Evolutionary conservation across 2,888 invertebrate species (phyloP).

Genomic region (Rosalia funebris): DNA sequence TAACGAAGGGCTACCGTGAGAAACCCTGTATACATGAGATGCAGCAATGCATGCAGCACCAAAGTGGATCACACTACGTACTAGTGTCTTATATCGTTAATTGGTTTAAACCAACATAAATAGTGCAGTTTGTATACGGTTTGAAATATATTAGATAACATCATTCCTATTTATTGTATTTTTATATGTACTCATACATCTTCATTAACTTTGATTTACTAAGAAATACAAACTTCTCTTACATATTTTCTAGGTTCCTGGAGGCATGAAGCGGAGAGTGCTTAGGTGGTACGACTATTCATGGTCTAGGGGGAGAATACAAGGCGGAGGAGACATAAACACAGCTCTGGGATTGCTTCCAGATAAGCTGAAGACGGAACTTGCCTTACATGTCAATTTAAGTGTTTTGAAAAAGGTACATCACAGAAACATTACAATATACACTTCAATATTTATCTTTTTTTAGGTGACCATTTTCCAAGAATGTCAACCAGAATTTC

Average conservation of each 20-base stretch:
- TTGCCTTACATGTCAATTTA: slow-evolving; percentile 94
- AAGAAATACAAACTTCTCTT: too few species aligned
- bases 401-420: slow-evolving; percentile 92
- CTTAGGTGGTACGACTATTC: slow-evolving; percentile 98
- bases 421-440: not conserved
- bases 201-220: too few species aligned
- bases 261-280: slow-evolving; percentile 95
- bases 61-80: too few species aligned
- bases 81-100: too few species aligned
- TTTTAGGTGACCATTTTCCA: slow-evolving; percentile 92
- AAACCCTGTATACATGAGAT: too few species aligned
- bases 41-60: too few species aligned
- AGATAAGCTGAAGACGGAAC: slow-evolving; percentile 95
- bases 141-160: too few species aligned
- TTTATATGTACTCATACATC: too few species aligned
- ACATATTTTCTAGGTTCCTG: slow-evolving; percentile 80
- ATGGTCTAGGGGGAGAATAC: slow-evolving; percentile 95
- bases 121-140: too few species aligned
- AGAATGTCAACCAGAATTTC: slow-evolving; percentile 97
- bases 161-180: too few species aligned
- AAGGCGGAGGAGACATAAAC: slow-evolving; percentile 96
- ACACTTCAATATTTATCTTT: slow-evolving; percentile 12
- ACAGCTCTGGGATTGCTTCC: slow-evolving; percentile 92
- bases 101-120: too few species aligned
- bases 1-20: too few species aligned